Evolutionary conservation across 2,888 invertebrate genomes (phyloP), one percentile per base, ranked within the genome.

Genomic region (Lagria hirta): DNA sequence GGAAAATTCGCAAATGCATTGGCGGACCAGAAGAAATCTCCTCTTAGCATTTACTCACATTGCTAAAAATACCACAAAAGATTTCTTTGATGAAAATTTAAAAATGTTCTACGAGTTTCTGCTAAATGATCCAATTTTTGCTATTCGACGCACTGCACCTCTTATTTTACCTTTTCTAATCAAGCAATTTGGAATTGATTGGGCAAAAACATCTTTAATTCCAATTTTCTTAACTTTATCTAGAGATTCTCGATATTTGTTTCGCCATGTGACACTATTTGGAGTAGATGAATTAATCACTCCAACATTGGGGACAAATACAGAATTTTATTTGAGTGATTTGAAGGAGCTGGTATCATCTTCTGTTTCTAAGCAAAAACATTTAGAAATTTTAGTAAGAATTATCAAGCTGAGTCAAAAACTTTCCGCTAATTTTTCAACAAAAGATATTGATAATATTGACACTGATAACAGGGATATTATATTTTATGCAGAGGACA

Each of bases 1-100:
- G 16, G 53, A 57, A 2, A 58, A 61, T 12, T 64, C 68, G 0
- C 55, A 59, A 13, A 56, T 63, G 1, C 62, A 65, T 17, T 71
- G 71, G 71, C 52, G 71, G 24, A 65, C 65, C 2, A 54, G 70
- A 14, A 57, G 69, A 36, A 64, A 64, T 32, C 46, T 71, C 5
- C 50, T 70, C 2, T 52, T 65, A 5, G 67, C 68, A 1, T 61
- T 70, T 8, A 51, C 64, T 30, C 63, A 67, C 28, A 59, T 71
- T 5, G 55, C 62, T 1, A 62, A 61, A 30, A 59, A 63, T 34
- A 54, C 64, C n/a, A 51, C 54, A 1, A 54, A 57, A 4, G 58
- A 65, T 17, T 68, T 62, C 30, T 71, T 71, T 36, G 59, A 65
- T 15, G 54, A 61, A 22, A 58, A 67, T 26, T 48, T 69, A 14